Percentiles rank a stretch among this genome's conserved stretches.
Conservation (phyloP, 1,140 invertebrate species). For the Dufourea novaeangliae region DNA sequence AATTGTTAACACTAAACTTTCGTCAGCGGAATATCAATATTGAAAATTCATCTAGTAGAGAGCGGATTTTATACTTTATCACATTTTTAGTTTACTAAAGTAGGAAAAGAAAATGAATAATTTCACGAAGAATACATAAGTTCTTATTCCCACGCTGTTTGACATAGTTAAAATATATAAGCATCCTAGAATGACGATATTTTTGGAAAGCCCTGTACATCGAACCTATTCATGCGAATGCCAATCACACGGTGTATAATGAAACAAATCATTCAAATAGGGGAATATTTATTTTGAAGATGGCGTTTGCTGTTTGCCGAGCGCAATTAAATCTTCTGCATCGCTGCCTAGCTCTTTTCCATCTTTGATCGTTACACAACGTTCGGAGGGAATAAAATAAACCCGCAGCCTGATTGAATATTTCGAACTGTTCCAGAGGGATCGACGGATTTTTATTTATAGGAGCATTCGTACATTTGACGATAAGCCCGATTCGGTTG, state of each 20-base stretch:
- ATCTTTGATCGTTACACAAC: not conserved
- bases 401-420: not conserved
- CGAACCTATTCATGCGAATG: not conserved
- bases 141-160: no score
- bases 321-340: not conserved
- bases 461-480: not conserved
- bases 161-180: no score
- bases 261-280: conserved; percentile 10
- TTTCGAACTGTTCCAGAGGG: not conserved
- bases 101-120: no score
- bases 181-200: no score
- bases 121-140: no score
- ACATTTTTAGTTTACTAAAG: no score
- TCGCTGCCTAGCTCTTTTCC: not conserved
- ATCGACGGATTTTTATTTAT: conserved; percentile 16
- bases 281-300: conserved; percentile 13
- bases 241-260: not conserved
- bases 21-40: no score
- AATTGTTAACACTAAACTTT: no score
- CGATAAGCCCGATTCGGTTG: not conserved
- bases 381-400: conserved; percentile 3
- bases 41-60: no score
- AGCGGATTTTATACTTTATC: no score
- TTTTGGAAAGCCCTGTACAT: not conserved
- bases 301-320: not conserved